These are phyloP conservation scores for Paracanthobrama guichenoti DNA, from an alignment of 2,113 vertebrate genomes.

Conservation along the genomic window DNA sequence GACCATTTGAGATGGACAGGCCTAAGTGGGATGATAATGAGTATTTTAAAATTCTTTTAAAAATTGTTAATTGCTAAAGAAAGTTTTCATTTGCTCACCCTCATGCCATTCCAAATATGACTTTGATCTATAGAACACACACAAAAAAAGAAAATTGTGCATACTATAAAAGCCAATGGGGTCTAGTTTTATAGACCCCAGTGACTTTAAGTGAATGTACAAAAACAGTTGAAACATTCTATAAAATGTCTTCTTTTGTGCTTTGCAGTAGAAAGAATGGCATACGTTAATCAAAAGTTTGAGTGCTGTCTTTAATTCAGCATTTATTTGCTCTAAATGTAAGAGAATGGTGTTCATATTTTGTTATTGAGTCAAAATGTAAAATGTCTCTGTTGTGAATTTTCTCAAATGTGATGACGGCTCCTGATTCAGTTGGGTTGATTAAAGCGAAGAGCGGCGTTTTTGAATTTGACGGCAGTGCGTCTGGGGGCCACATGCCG, in stretches of 20 bases:
- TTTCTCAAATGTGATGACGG: slow-evolving; percentile 32
- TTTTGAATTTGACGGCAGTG: slow-evolving; percentile 11
- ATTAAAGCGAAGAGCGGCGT: slow-evolving; percentile 17
- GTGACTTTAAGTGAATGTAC: not conserved
- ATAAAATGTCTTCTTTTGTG: not conserved
- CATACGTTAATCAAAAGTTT: not conserved
- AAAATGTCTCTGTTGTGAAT: slow-evolving; percentile 30
- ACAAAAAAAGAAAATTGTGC: no score
- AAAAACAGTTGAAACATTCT: not conserved
- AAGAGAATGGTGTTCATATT: not conserved
- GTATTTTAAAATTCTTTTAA: not conserved
- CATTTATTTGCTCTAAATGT: slow-evolving; percentile 1
- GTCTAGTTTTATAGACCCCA: not conserved
- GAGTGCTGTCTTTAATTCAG: not conserved
- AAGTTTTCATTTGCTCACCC: not conserved
- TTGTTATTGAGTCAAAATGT: not conserved
- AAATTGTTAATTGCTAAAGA: not conserved
- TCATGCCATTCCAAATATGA: not conserved
- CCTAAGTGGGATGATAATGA: not conserved
- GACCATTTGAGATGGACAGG: slow-evolving; percentile 2
- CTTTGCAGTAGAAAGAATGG: not conserved
- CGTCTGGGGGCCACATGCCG: slow-evolving; percentile 40
- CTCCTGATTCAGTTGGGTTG: slow-evolving; percentile 29
- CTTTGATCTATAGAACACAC: not conserved
- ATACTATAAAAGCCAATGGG: not conserved